These are phyloP conservation scores for Xestia xanthographa DNA, from an alignment of 2,888 invertebrate genomes.

Conservation along the genomic window DNA sequence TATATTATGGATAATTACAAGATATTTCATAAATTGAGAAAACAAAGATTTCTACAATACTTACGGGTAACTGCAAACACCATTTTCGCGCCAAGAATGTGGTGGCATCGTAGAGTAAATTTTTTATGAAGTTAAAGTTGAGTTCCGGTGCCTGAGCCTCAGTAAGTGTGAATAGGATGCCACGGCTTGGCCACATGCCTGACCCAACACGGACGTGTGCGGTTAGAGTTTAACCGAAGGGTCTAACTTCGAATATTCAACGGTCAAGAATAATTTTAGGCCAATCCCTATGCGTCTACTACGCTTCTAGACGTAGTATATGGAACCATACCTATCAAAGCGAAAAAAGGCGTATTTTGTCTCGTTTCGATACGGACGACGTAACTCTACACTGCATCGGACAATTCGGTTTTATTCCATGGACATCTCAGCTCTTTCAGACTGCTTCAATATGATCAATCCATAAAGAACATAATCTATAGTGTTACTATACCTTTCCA, in stretches of 20 bases:
- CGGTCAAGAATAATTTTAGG: background rate
- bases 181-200: conserved; percentile 1
- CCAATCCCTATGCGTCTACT: background rate
- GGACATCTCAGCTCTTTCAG: too few relatives aligned
- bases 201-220: conserved; percentile 2
- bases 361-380: background rate
- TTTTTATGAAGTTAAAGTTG: background rate
- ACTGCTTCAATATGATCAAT: background rate
- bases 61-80: background rate
- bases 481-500: conserved; percentile 91
- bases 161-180: background rate
- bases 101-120: background rate
- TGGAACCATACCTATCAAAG: background rate
- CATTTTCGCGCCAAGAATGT: conserved; percentile 3
- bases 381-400: background rate
- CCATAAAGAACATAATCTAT: background rate
- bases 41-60: background rate
- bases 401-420: background rate
- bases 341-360: background rate
- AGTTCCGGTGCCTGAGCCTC: background rate
- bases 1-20: background rate
- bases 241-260: conserved; percentile 10
- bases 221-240: conserved; percentile 6
- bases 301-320: background rate
- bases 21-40: background rate